Evolutionary conservation across 2,888 invertebrate species (phyloP).

Genomic region (Caenorhabditis angaria): DNA sequence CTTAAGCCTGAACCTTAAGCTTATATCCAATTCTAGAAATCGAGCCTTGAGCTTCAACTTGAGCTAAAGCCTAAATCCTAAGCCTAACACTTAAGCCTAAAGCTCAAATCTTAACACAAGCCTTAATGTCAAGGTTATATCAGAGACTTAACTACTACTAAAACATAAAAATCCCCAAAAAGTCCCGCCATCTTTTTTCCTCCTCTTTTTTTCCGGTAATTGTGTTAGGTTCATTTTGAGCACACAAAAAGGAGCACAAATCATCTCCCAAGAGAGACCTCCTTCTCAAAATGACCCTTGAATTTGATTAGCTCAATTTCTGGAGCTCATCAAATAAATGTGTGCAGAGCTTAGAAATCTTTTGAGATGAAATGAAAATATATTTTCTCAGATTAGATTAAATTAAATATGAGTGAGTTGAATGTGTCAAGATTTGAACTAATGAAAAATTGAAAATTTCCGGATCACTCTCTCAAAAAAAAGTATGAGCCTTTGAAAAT

Average conservation of each 20-base stretch:
- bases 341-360: background rate
- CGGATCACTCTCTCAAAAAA: conserved; percentile 9
- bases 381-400: too few species aligned
- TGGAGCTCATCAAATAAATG: background rate
- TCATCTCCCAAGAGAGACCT: conserved; percentile 1
- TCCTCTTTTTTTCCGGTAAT: conserved; percentile 17
- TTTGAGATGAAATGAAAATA: background rate
- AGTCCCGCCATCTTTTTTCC: too few species aligned
- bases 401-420: background rate
- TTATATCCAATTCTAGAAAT: background rate
- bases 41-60: too few species aligned
- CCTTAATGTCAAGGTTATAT: too few species aligned
- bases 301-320: conserved; percentile 32
- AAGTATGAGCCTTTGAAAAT: background rate
- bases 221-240: conserved; percentile 43
- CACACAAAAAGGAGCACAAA: too few species aligned
- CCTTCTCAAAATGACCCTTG: conserved; percentile 16
- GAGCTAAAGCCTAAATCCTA: too few species aligned
- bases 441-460: too few species aligned
- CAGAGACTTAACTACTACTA: background rate
- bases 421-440: background rate
- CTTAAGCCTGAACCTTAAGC: too few species aligned
- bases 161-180: too few species aligned
- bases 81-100: background rate
- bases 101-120: too few species aligned